phyloP scores from a whole-genome alignment of 2,113 vertebrate species.

The Panthera leo region DNA sequence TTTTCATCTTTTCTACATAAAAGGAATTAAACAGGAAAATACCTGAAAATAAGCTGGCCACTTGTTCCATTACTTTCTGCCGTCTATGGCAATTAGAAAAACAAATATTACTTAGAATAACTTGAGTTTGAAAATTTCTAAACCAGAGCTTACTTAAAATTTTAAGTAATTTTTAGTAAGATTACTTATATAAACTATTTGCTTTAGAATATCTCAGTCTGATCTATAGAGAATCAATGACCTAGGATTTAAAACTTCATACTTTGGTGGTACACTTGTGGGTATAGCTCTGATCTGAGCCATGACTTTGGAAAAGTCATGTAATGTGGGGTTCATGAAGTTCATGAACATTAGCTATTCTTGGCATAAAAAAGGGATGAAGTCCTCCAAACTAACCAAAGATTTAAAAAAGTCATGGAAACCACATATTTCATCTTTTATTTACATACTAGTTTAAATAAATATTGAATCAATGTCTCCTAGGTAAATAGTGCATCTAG shows the following conservation, averaged over 20 bases:
- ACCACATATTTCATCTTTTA: background rate
- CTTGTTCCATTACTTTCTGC: background rate
- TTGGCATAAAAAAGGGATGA: background rate
- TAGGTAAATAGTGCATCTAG: background rate
- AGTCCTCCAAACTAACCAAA: background rate
- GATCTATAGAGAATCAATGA: background rate
- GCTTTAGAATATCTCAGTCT: background rate
- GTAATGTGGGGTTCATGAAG: background rate
- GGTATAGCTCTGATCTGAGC: background rate
- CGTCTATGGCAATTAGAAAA: background rate
- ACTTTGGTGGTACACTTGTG: background rate
- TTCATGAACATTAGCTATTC: conserved; percentile 32
- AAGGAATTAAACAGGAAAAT: background rate
- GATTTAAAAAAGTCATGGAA: background rate
- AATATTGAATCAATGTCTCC: background rate
- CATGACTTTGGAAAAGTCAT: background rate
- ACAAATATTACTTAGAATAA: background rate
- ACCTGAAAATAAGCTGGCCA: background rate
- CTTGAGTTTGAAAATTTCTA: background rate
- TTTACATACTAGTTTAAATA: background rate
- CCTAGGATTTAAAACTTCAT: background rate
- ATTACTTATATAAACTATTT: background rate
- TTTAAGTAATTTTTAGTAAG: background rate
- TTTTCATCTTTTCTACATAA: background rate
- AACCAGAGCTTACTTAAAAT: background rate